A percentile compares a stretch with the other conserved stretches of the same genome.
These are phyloP conservation scores for Acrocephalus arundinaceus DNA, from an alignment of 2,113 vertebrate genomes.

Conservation along the genomic window DNA sequence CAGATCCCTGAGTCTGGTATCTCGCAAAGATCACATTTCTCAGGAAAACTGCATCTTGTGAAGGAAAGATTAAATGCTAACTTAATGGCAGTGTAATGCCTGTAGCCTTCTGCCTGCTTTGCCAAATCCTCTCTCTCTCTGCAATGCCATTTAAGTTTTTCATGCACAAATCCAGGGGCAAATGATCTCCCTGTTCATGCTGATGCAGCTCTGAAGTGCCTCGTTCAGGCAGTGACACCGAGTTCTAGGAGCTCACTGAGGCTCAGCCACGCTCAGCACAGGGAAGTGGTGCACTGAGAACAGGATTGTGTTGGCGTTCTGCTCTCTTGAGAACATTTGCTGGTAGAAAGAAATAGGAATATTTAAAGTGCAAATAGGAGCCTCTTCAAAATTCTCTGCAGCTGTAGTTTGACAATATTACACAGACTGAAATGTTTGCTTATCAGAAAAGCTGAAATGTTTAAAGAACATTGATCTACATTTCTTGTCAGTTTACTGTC, in stretches of 20 bases:
- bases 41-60: conserved; percentile 18
- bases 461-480: conserved; percentile 72
- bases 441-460: conserved; percentile 70
- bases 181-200: not conserved
- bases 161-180: not conserved
- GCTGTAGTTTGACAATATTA: conserved; percentile 71
- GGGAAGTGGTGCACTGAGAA: not conserved
- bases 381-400: conserved; percentile 69
- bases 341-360: conserved; percentile 51
- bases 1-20: conserved; percentile 5
- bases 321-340: conserved; percentile 64
- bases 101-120: not conserved
- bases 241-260: not conserved
- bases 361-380: conserved; percentile 60
- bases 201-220: not conserved
- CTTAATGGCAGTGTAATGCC: not conserved
- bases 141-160: not conserved
- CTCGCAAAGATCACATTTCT: conserved; percentile 39
- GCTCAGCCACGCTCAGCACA: not conserved
- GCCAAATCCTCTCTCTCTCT: not conserved
- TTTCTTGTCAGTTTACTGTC: conserved; percentile 73
- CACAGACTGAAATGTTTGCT: conserved; percentile 71
- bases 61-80: conserved; percentile 50
- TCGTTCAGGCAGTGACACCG: not conserved
- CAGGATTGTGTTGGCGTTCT: conserved; percentile 44